Base-by-base conservation (phyloP, 2,888 invertebrate species). In the Pecten maximus region DNA sequence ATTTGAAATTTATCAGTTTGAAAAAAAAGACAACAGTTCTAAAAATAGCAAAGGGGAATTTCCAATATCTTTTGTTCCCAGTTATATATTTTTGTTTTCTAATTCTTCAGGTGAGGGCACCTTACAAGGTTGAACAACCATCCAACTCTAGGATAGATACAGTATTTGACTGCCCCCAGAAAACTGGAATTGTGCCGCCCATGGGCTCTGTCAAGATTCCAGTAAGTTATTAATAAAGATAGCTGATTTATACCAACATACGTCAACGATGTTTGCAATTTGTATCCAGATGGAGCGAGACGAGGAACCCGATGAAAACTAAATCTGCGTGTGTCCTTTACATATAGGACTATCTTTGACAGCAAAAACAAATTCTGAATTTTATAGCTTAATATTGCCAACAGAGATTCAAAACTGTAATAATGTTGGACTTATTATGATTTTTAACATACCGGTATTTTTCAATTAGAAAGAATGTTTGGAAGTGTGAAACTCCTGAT, bases 51-150 rank as follows among this genome's bases (percentile, higher is more conserved):
- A n/a, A n/a, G n/a, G n/a, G n/a, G n/a, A n/a, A n/a, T n/a, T n/a
- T n/a, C n/a, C n/a, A n/a, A n/a, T n/a, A n/a, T n/a, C n/a, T n/a
- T n/a, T n/a, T n/a, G n/a, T n/a, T n/a, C 6, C 2, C 54, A 50
- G 50, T 23, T n/a, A 23, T 54, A 8, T 60, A 88, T 88, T 10
- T 23, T 40, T 87, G 54, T 39, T 89, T 23, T 86, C 88, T 40
- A 6, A 12, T 89, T 40, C 90, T 89, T 16, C 92, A 96, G 96
- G 96, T 96, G 39, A 93, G 95, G 91, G 96, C 95, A 12, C 96
- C 96, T 50, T 96, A 96, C 93, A 94, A 93, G 90, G 94, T 96
- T 10, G 95, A 96, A n/a, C 96, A 95, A 90, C 94, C 95, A 0
- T 92, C 94, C 16, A 94, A 94, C 15, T 94, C 93, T 74, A 92